Conservation (phyloP, 2,888 invertebrate genomes). For the Thysanoteuthis rhombus region DNA sequence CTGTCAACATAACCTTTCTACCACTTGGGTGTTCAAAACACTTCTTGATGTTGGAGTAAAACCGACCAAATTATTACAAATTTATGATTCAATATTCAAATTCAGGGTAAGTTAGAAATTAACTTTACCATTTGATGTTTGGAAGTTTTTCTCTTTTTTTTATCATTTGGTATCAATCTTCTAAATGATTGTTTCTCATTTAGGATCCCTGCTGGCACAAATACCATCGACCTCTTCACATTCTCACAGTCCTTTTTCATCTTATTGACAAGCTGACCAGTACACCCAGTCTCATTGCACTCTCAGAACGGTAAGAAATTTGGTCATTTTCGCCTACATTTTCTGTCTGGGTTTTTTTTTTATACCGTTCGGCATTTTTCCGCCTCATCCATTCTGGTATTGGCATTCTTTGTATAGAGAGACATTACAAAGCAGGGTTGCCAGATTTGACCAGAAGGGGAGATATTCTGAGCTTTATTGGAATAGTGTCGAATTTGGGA, state of each 20-base stretch:
- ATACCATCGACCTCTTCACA: conserved; percentile 85
- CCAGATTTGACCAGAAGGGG: no score
- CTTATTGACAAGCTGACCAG: conserved; percentile 79
- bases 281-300: conserved; percentile 73
- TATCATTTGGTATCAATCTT: no score
- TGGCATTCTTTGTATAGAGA: no score
- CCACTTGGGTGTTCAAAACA: conserved; percentile 78
- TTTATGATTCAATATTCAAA: conserved; percentile 76
- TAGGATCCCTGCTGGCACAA: conserved; percentile 87
- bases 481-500: no score
- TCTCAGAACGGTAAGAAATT: conserved; percentile 66
- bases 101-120: conserved; percentile 59
- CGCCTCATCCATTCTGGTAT: no score
- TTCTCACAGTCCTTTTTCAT: conserved; percentile 80
- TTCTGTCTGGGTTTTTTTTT: not conserved
- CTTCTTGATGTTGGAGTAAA: conserved; percentile 82
- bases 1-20: conserved; percentile 60
- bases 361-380: no score
- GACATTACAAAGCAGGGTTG: no score
- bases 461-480: no score
- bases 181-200: conserved; percentile 66
- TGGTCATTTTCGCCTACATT: not conserved
- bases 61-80: conserved; percentile 80
- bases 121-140: not conserved
- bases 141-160: no score